Evolutionary conservation across 1,140 invertebrate species (phyloP).

Genomic region (Andricus grossulariae): DNA sequence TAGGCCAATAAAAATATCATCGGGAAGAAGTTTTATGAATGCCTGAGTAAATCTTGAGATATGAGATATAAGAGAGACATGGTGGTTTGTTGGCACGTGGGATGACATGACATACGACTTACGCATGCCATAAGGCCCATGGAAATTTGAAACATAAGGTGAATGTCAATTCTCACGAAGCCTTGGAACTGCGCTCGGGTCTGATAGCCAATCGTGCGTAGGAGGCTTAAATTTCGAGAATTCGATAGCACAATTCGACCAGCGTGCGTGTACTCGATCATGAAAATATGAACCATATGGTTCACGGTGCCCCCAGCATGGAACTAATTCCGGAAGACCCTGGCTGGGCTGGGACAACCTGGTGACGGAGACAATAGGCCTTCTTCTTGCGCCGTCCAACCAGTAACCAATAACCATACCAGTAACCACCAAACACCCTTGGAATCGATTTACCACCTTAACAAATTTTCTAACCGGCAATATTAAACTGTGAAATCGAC

Average conservation of each 20-base stretch:
- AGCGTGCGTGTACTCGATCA: constrained; percentile 51
- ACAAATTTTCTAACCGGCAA: constrained; percentile 6
- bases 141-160: constrained; percentile 51
- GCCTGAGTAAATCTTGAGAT: neutral
- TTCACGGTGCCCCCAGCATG: constrained; percentile 70
- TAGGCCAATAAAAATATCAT: too few relatives aligned
- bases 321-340: constrained; percentile 70
- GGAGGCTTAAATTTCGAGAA: constrained; percentile 69
- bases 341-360: neutral
- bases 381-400: neutral
- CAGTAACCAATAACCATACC: neutral
- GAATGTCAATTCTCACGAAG: constrained; percentile 60
- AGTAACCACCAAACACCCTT: constrained; percentile 38
- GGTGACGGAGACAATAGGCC: constrained; percentile 39
- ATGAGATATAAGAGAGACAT: neutral
- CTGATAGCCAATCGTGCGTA: constrained; percentile 58
- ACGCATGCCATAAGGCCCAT: neutral
- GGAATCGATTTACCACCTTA: constrained; percentile 10
- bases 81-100: neutral
- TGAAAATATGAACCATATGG: constrained; percentile 67
- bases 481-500: constrained; percentile 52
- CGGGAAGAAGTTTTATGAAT: neutral
- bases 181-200: constrained; percentile 46
- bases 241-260: constrained; percentile 63
- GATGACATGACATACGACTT: constrained; percentile 15